A percentile compares a stretch with the other conserved stretches of the same genome.
Conservation (phyloP, 2,113 vertebrate genomes). For the Mustelus asterias region DNA sequence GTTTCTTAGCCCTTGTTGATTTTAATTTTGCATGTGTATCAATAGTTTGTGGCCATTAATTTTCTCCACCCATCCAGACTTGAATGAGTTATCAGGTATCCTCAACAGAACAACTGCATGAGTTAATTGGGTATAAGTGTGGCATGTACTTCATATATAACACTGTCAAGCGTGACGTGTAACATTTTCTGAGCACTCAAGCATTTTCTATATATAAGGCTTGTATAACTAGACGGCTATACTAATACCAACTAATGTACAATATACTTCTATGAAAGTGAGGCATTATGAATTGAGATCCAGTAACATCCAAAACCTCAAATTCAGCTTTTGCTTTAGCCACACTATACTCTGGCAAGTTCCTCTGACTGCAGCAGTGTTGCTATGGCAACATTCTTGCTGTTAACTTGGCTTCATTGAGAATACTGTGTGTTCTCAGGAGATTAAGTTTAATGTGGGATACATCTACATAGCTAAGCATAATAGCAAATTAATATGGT, state of each 20-base stretch:
- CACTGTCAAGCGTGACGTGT: not conserved
- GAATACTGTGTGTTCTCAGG: not conserved
- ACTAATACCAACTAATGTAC: too few relatives aligned
- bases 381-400: constrained; percentile 27
- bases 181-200: not conserved
- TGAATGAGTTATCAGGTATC: not conserved
- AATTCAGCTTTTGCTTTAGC: not conserved
- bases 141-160: not conserved
- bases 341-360: not conserved
- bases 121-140: not conserved
- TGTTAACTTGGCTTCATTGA: not conserved
- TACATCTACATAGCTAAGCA: not conserved
- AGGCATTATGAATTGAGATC: not conserved
- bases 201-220: not conserved
- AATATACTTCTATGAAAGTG: not conserved
- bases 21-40: not conserved
- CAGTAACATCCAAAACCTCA: not conserved
- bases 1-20: not conserved
- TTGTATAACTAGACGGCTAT: not conserved
- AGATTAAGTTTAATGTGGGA: not conserved
- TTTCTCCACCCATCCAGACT: not conserved
- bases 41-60: not conserved
- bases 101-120: not conserved
- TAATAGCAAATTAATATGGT: not conserved
- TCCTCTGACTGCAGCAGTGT: not conserved